A percentile compares a stretch with the other conserved stretches of the same genome.
These are phyloP conservation scores for Phymastichus coffea DNA, from an alignment of 1,140 invertebrate genomes.

Conservation along the genomic window DNA sequence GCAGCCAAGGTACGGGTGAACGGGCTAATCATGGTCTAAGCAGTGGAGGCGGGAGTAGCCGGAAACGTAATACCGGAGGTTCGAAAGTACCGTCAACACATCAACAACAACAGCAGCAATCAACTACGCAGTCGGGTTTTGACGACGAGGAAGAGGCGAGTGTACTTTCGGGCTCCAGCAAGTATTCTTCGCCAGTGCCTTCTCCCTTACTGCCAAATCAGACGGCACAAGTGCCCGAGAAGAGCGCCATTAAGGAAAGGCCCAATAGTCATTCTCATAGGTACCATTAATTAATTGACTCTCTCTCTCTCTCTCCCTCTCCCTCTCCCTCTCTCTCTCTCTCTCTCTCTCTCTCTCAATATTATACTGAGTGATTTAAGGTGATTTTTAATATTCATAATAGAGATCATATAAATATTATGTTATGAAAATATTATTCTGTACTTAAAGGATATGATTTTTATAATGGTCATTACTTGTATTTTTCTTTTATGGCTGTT, in stretches of 20 bases:
- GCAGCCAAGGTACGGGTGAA: slow-evolving; percentile 42
- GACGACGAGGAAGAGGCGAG: slow-evolving; percentile 51
- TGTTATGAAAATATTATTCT: too few relatives aligned
- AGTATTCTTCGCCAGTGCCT: slow-evolving; percentile 58
- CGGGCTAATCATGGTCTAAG: slow-evolving; percentile 44
- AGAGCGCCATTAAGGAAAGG: slow-evolving; percentile 50
- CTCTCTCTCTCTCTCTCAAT: too few relatives aligned
- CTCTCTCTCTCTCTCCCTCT: slow-evolving; percentile 1
- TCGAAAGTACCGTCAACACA: too few relatives aligned
- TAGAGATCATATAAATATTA: too few relatives aligned
- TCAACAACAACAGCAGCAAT: slow-evolving; percentile 3
- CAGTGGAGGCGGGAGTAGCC: slow-evolving; percentile 39
- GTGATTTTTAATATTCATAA: too few relatives aligned
- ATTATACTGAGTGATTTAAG: too few relatives aligned
- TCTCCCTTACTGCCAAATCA: slow-evolving; percentile 50
- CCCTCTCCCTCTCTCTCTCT: slow-evolving; percentile 1
- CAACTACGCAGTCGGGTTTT: slow-evolving; percentile 14
- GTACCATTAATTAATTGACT: slow-evolving; percentile 31
- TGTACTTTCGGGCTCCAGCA: slow-evolving; percentile 53
- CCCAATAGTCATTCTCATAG: slow-evolving; percentile 45
- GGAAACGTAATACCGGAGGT: too few relatives aligned
- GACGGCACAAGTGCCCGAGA: slow-evolving; percentile 50
- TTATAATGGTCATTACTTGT: too few relatives aligned
- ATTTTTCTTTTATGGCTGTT: too few relatives aligned
- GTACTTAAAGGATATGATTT: too few relatives aligned